Percentiles rank a stretch among this genome's conserved stretches.
phyloP scores from a whole-genome alignment of 2,113 vertebrate genomes.

The Pluvianellus socialis region DNA sequence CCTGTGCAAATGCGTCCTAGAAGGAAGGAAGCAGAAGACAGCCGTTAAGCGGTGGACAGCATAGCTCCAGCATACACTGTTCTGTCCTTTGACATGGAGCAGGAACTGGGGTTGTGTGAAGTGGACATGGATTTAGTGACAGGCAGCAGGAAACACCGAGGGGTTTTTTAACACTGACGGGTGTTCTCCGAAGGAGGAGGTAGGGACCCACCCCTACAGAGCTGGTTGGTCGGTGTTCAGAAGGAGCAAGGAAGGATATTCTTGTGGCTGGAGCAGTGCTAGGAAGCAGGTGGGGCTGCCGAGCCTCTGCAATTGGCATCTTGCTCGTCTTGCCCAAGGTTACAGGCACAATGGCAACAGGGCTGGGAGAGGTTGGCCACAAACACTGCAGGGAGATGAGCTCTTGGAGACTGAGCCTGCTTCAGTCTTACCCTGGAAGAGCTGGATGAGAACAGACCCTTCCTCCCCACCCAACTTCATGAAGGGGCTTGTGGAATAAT shows the following conservation, averaged over 20 bases:
- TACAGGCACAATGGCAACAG: neutral
- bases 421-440: neutral
- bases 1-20: conserved; percentile 88
- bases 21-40: neutral
- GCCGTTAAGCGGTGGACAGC: neutral
- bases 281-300: neutral
- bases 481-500: neutral
- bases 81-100: neutral
- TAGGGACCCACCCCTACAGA: neutral
- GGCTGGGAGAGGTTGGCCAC: neutral
- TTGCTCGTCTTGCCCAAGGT: neutral
- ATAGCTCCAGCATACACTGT: neutral
- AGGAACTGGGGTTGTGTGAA: neutral
- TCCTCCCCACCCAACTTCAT: neutral
- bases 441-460: neutral
- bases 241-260: neutral
- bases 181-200: neutral
- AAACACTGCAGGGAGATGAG: neutral
- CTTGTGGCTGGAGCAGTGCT: neutral
- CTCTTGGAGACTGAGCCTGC: neutral
- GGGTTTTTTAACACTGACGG: neutral
- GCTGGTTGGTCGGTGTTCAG: neutral
- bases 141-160: neutral
- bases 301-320: neutral
- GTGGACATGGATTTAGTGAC: neutral